phyloP scores from a whole-genome alignment of 2,888 invertebrate species.

The Nebria salina region DNA sequence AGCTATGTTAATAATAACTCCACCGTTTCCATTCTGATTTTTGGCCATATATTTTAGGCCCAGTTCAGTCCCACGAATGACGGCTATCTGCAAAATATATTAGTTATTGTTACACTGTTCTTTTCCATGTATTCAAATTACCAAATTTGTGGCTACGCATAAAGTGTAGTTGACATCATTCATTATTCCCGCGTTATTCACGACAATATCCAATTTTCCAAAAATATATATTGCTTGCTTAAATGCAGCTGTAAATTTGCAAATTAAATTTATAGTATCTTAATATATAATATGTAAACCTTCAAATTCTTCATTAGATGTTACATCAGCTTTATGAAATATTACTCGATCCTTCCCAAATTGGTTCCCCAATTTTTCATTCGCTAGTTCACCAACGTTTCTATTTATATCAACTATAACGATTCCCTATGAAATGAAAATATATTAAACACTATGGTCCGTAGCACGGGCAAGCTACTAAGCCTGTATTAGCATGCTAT shows the following conservation, averaged over 20 bases:
- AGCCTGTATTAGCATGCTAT: no score
- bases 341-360: not conserved
- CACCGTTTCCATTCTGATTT: conserved; percentile 66
- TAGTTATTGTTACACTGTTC: not conserved
- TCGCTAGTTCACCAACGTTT: not conserved
- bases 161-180: conserved; percentile 54
- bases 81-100: conserved; percentile 52
- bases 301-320: conserved; percentile 12
- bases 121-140: conserved; percentile 47
- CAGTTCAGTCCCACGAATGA: conserved; percentile 60
- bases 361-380: not conserved
- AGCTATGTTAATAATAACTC: conserved; percentile 69
- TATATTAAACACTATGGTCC: not conserved
- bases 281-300: not conserved
- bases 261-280: not conserved
- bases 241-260: conserved; percentile 15
- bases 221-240: not conserved
- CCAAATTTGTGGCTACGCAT: conserved; percentile 58
- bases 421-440: conserved; percentile 4
- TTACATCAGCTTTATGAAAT: conserved; percentile 5
- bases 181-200: conserved; percentile 62
- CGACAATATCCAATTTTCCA: conserved; percentile 55
- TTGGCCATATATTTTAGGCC: conserved; percentile 66
- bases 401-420: conserved; percentile 17
- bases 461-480: no score